A percentile compares a stretch with the other conserved stretches of the same genome.
Evolutionary conservation across 2,888 invertebrate species (phyloP).

Genomic region (Hybos culiciformis): DNA sequence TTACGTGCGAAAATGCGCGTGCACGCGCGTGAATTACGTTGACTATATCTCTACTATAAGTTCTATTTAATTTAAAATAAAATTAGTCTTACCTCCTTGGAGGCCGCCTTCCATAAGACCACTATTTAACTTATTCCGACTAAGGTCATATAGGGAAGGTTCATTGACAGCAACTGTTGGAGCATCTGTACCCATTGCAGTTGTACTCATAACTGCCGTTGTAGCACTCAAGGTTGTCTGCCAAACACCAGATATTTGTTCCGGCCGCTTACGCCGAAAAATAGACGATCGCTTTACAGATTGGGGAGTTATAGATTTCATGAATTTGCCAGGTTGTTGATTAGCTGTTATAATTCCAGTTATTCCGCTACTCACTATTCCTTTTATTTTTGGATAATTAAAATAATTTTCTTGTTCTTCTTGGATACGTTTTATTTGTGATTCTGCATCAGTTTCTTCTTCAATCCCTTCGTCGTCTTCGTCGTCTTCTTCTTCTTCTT

Average conservation of each 20-base stretch:
- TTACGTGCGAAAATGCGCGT: too few relatives aligned
- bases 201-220: slow-evolving; percentile 14
- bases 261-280: slow-evolving; percentile 14
- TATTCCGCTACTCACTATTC: slow-evolving; percentile 4
- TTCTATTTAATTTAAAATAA: too few relatives aligned
- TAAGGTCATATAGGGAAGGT: too few relatives aligned
- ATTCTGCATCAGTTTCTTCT: slow-evolving; percentile 21
- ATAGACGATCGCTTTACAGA: slow-evolving; percentile 8
- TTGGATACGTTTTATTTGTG: slow-evolving; percentile 16
- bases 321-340: slow-evolving; percentile 10
- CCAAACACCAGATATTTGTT: slow-evolving; percentile 16
- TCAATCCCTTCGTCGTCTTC: slow-evolving; percentile 20
- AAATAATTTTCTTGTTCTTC: not conserved
- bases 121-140: too few relatives aligned
- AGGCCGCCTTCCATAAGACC: too few relatives aligned
- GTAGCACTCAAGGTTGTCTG: slow-evolving; percentile 18
- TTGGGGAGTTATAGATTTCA: not conserved
- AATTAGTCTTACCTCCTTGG: not conserved
- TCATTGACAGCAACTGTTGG: too few relatives aligned
- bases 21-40: too few relatives aligned
- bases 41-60: too few relatives aligned
- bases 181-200: slow-evolving; percentile 10
- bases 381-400: slow-evolving; percentile 1
- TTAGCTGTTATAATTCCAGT: slow-evolving; percentile 9
- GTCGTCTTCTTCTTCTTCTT: slow-evolving; percentile 15